Conservation (phyloP, 92 coral and sea anemone genomes). For the Porites cylindrica region DNA sequence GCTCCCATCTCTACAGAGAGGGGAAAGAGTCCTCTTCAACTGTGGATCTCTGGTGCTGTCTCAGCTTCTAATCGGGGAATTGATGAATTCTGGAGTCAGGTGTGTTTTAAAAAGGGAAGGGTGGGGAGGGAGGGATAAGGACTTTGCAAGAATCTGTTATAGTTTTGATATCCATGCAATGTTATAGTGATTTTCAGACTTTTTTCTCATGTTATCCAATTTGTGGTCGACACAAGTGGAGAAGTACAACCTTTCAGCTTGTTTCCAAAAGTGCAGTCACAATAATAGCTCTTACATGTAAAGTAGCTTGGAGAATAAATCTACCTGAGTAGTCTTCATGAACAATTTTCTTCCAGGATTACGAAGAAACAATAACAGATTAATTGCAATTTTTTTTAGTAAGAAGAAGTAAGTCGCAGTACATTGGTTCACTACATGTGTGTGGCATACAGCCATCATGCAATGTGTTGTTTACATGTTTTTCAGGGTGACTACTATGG, state of each 20-base stretch:
- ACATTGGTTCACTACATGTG: background rate
- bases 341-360: background rate
- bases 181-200: background rate
- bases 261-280: slow-evolving; percentile 5
- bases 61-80: slow-evolving; percentile 13
- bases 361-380: background rate
- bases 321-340: background rate
- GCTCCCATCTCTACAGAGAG: slow-evolving; percentile 11
- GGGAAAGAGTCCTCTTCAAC: slow-evolving; percentile 14
- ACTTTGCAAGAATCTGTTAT: background rate
- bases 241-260: background rate
- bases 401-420: background rate
- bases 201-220: background rate
- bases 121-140: background rate
- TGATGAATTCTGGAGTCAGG: slow-evolving; percentile 44
- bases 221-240: background rate
- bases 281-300: background rate
- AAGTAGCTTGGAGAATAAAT: background rate
- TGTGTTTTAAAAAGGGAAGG: background rate
- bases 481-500: slow-evolving; percentile 42
- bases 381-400: background rate
- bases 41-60: background rate
- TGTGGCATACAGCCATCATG: slow-evolving; percentile 8
- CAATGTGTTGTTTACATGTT: background rate
- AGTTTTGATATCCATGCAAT: background rate